A percentile compares a stretch with the other conserved stretches of the same genome.
These are phyloP conservation scores for Octopus bimaculoides DNA, from an alignment of 1,140 invertebrate species.

Conservation along the genomic window DNA sequence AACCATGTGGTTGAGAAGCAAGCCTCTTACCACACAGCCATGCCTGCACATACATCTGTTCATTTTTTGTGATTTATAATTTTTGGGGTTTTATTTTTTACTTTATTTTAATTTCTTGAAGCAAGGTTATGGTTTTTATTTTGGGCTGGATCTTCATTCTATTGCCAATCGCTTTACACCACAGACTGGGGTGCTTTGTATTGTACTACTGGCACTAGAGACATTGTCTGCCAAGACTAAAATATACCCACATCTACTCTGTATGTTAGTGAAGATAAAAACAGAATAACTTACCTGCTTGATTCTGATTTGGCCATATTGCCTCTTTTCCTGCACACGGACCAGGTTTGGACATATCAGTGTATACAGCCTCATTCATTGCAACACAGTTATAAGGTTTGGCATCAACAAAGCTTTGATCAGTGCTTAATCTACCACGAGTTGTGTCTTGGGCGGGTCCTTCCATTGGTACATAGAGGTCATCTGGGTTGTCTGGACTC, in stretches of 20 bases:
- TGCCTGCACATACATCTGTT: no score
- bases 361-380: slow-evolving; percentile 6
- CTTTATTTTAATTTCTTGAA: no score
- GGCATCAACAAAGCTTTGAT: background rate
- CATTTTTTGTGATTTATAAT: no score
- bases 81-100: no score
- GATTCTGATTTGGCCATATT: background rate
- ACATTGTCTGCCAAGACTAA: background rate
- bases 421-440: background rate
- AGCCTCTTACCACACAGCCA: no score
- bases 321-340: background rate
- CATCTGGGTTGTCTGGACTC: background rate
- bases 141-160: no score
- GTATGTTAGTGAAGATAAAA: background rate
- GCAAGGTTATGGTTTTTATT: no score
- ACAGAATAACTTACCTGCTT: slow-evolving; percentile 6
- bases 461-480: slow-evolving; percentile 10
- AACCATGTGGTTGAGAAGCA: no score
- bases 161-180: no score
- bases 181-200: no score
- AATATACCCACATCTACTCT: background rate
- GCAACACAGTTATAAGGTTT: background rate
- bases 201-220: background rate
- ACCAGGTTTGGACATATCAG: slow-evolving; percentile 9
- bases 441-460: background rate